A percentile compares a stretch with the other conserved stretches of the same genome.
Evolutionary conservation across 2,888 invertebrate genomes (phyloP).

Genomic region (Arctia plantaginis): DNA sequence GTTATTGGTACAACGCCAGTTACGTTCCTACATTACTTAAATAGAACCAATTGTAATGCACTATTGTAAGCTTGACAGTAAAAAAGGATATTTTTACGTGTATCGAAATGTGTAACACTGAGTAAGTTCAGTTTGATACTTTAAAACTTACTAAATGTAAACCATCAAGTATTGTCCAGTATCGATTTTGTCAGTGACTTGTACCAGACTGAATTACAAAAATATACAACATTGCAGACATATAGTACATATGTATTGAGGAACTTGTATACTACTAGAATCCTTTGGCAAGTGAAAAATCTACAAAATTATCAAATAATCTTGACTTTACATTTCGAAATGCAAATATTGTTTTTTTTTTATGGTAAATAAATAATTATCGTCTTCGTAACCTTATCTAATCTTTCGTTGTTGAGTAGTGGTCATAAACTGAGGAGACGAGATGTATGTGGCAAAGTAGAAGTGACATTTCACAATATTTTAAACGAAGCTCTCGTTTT

Average conservation of each 20-base stretch:
- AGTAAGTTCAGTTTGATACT: too few species aligned
- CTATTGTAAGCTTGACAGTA: conserved; percentile 24
- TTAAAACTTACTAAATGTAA: too few species aligned
- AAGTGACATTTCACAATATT: background rate
- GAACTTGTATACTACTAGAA: background rate
- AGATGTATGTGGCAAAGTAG: background rate
- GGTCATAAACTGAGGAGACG: background rate
- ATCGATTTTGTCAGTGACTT: background rate
- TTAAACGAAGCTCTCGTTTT: background rate
- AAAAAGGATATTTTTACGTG: background rate
- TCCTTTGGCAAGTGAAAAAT: background rate
- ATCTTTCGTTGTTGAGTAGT: background rate
- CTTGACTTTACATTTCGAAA: background rate
- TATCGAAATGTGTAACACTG: background rate
- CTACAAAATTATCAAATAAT: background rate
- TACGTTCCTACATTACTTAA: conserved; percentile 28
- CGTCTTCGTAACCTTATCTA: background rate
- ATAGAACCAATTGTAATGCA: conserved; percentile 34
- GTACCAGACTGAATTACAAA: background rate
- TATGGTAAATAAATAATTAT: background rate
- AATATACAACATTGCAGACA: background rate
- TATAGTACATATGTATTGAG: background rate
- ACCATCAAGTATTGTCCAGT: background rate
- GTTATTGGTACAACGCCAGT: conserved; percentile 25
- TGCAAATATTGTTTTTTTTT: background rate